Evolutionary conservation across 2,888 invertebrate genomes (phyloP).

Genomic region (Andrena fulva): DNA sequence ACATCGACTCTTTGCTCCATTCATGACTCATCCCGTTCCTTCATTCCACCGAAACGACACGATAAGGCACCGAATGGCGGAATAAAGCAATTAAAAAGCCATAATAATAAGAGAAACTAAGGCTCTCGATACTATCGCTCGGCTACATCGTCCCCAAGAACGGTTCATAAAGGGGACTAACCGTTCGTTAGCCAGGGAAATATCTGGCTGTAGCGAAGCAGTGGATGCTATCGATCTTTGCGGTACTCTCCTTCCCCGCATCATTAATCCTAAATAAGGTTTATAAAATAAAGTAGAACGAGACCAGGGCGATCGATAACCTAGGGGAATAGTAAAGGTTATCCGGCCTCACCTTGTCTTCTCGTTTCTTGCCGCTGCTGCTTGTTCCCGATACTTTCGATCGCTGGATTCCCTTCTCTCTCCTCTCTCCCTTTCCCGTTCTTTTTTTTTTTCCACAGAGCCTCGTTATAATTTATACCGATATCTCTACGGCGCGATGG

Average conservation of each 20-base stretch:
- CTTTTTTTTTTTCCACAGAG: constrained; percentile 15
- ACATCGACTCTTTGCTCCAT: not conserved
- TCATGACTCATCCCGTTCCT: not conserved
- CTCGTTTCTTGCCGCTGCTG: constrained; percentile 44
- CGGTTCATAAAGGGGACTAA: constrained; percentile 54
- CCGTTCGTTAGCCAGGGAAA: constrained; percentile 61
- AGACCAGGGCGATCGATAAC: constrained; percentile 64
- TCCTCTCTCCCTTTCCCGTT: not conserved
- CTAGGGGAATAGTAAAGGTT: constrained; percentile 61
- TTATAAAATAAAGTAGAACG: constrained; percentile 70
- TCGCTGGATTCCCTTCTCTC: constrained; percentile 13
- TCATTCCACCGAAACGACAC: too few species aligned
- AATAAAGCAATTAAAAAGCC: constrained; percentile 29
- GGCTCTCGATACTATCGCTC: constrained; percentile 30
- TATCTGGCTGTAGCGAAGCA: constrained; percentile 60
- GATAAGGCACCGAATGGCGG: not conserved
- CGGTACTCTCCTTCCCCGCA: constrained; percentile 58
- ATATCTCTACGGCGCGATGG: not conserved
- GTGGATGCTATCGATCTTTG: constrained; percentile 65
- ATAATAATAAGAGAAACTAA: constrained; percentile 1
- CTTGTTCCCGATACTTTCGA: constrained; percentile 20
- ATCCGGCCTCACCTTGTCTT: constrained; percentile 62
- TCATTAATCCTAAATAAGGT: constrained; percentile 74
- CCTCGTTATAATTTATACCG: constrained; percentile 38
- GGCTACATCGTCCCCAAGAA: constrained; percentile 25